Evolutionary conservation across 2,113 vertebrate species (phyloP).

Genomic region (Phalacrocorax pelagicus): DNA sequence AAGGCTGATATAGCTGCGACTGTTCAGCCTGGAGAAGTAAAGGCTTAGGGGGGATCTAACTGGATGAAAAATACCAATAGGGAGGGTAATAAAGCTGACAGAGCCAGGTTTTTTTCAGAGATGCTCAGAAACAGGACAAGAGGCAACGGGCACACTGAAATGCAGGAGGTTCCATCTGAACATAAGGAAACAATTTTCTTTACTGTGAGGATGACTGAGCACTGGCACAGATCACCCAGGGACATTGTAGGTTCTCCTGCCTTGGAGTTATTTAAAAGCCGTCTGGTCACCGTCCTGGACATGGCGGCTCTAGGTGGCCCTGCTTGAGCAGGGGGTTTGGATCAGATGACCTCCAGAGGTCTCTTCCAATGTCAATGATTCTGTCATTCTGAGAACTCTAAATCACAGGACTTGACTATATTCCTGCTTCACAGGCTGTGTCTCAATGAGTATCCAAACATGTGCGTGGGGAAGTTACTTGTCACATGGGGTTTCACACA

Average conservation of each 20-base stretch:
- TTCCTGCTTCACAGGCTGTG: not conserved
- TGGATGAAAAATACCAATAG: not conserved
- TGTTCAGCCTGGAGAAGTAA: not conserved
- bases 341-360: not conserved
- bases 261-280: not conserved
- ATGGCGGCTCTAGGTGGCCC: not conserved
- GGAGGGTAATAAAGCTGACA: not conserved
- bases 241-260: not conserved
- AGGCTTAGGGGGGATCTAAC: not conserved
- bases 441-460: not conserved
- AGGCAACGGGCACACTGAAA: not conserved
- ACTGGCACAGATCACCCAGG: not conserved
- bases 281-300: not conserved
- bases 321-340: not conserved
- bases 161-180: not conserved
- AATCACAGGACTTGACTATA: not conserved
- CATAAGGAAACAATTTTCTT: not conserved
- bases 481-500: not conserved
- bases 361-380: not conserved
- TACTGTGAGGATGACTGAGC: not conserved
- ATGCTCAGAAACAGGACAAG: not conserved
- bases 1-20: not conserved
- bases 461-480: not conserved
- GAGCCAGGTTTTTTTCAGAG: not conserved
- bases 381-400: not conserved